phyloP scores from a whole-genome alignment of 2,797 vertebrate species.

The Hippocampus kuda region DNA sequence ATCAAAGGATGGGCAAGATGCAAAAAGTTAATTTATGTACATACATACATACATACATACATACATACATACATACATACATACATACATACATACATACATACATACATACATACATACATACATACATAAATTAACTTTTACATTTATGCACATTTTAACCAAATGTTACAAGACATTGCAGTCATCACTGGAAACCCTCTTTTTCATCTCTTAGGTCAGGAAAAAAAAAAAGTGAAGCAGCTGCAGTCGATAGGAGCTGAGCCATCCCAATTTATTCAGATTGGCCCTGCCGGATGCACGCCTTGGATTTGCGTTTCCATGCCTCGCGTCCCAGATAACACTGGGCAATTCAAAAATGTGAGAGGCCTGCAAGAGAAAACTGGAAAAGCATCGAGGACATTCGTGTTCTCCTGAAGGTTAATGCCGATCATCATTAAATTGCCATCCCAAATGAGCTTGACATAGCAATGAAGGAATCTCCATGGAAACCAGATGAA shows the following conservation, averaged over 20 bases:
- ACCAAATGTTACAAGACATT: background rate
- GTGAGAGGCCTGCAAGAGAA: conserved; percentile 20
- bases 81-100: too few species aligned
- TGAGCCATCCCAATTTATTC: conserved; percentile 54
- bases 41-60: too few species aligned
- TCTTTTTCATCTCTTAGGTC: conserved; percentile 23
- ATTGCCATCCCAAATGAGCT: background rate
- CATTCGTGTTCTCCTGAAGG: background rate
- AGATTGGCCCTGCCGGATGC: conserved; percentile 57
- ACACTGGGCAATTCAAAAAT: conserved; percentile 37
- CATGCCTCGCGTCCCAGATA: conserved; percentile 31
- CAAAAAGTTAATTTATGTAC: background rate
- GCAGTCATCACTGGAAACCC: conserved; percentile 17
- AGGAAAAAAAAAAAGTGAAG: conserved; percentile 44
- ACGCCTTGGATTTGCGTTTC: conserved; percentile 38
- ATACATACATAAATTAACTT: too few species aligned
- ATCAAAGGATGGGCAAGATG: background rate
- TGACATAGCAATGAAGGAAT: background rate
- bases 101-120: too few species aligned
- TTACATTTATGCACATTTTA: background rate
- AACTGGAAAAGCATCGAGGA: conserved; percentile 11
- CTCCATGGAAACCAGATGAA: conserved; percentile 16
- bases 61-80: too few species aligned
- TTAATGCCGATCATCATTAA: conserved; percentile 3
- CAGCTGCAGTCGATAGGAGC: conserved; percentile 50